Evolutionary conservation across 92 coral and sea anemone species (phyloP).

Genomic region (Palythoa heliodiscus): DNA sequence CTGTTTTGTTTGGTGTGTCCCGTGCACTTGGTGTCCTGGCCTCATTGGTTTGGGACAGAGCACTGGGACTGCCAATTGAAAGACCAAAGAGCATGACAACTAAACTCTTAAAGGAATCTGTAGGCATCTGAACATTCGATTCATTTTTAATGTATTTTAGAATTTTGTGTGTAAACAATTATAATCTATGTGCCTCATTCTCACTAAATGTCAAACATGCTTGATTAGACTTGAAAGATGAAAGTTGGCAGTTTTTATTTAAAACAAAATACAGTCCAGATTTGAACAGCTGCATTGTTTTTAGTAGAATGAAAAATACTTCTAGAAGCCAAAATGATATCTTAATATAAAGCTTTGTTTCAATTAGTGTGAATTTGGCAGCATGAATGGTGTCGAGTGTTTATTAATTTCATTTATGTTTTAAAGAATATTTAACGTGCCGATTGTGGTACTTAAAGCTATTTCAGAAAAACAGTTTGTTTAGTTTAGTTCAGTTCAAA

Average conservation of each 20-base stretch:
- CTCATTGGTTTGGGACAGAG: conserved; percentile 97
- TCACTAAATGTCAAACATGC: conserved; percentile 9
- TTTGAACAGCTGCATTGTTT: background rate
- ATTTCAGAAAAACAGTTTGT: background rate
- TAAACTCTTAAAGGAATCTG: conserved; percentile 68
- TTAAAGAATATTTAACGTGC: background rate
- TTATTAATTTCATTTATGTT: background rate
- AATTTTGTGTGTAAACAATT: background rate
- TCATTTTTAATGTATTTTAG: background rate
- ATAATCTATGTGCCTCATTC: background rate
- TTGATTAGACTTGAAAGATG: background rate
- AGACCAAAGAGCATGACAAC: conserved; percentile 98
- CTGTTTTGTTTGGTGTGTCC: conserved; percentile 97
- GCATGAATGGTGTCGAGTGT: background rate
- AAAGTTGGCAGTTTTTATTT: background rate
- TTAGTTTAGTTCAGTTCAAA: background rate
- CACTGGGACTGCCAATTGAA: conserved; percentile 91
- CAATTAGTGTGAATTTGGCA: background rate
- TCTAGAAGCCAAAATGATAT: background rate
- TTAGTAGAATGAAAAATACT: background rate
- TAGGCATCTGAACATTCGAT: background rate
- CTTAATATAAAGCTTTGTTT: background rate
- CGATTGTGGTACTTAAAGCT: background rate
- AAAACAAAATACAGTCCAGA: background rate
- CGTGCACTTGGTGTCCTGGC: conserved; percentile 96